These are phyloP conservation scores for Mustelus asterias DNA, from an alignment of 2,113 vertebrate genomes.

Conservation along the genomic window DNA sequence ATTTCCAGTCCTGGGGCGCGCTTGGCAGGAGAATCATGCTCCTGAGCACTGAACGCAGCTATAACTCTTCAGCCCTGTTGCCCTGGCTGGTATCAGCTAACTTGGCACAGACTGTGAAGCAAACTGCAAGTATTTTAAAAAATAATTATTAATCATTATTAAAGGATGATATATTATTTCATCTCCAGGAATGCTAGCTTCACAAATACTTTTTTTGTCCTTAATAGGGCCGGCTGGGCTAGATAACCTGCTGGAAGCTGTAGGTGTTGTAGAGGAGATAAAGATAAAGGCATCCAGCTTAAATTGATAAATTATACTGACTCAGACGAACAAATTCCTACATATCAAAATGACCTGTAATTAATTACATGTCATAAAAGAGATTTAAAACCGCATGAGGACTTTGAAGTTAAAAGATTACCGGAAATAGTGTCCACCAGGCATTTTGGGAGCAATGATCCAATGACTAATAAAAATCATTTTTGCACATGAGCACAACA, in stretches of 20 bases:
- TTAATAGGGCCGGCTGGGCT: neutral
- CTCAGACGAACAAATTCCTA: slow-evolving; percentile 19
- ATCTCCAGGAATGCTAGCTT: neutral
- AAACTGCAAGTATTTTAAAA: neutral
- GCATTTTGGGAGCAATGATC: neutral
- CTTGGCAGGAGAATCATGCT: too few relatives aligned
- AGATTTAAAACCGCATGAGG: slow-evolving; percentile 7
- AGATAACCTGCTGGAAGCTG: neutral
- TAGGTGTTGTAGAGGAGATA: neutral
- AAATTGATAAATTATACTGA: neutral
- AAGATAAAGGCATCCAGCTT: neutral
- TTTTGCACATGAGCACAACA: neutral
- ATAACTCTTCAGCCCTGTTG: neutral
- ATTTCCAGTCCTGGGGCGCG: too few relatives aligned
- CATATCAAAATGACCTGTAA: neutral
- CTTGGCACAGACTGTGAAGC: neutral
- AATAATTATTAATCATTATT: neutral
- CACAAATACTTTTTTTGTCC: neutral
- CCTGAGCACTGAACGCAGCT: neutral
- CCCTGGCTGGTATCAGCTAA: neutral
- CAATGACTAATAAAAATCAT: neutral
- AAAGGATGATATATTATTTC: neutral
- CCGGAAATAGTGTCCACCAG: neutral
- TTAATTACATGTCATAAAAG: slow-evolving; percentile 6
- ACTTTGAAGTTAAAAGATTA: slow-evolving; percentile 28